Evolutionary conservation across 2,888 invertebrate genomes (phyloP).

Genomic region (Metacarcinus magister): DNA sequence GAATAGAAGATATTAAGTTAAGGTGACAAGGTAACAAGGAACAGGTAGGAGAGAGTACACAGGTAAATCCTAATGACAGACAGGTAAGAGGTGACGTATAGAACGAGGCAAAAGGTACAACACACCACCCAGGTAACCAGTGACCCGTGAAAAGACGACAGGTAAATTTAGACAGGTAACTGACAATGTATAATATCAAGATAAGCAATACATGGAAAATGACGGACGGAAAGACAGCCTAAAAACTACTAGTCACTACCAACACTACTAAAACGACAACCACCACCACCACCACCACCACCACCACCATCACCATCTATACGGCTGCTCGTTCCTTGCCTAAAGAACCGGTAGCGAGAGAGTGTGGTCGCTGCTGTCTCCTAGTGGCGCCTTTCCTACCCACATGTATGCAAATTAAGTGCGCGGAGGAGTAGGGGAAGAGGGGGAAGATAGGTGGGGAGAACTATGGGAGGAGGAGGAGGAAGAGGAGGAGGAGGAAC

Average conservation of each 20-base stretch:
- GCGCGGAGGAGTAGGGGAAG: not conserved
- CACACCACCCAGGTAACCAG: not conserved
- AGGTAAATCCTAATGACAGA: not conserved
- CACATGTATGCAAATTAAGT: constrained; percentile 7
- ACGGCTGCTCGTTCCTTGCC: not conserved
- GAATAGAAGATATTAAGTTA: not conserved
- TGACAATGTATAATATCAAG: not conserved
- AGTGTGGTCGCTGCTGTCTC: not conserved
- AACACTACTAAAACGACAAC: not conserved
- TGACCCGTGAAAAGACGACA: not conserved
- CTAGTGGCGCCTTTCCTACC: not conserved
- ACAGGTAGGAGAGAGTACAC: not conserved
- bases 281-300: not conserved
- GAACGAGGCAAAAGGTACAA: not conserved
- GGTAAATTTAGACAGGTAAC: not conserved
- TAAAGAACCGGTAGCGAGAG: not conserved
- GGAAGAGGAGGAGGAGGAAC: constrained; percentile 2
- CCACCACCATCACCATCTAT: not conserved
- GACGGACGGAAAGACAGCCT: not conserved
- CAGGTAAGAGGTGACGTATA: not conserved
- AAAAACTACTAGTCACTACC: not conserved
- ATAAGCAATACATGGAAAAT: not conserved
- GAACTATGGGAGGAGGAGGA: not conserved
- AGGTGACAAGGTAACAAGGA: not conserved
- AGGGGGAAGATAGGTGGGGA: not conserved